These are phyloP conservation scores for Globodera ellingtonae DNA, from an alignment of 1,140 invertebrate genomes.

Conservation along the genomic window DNA sequence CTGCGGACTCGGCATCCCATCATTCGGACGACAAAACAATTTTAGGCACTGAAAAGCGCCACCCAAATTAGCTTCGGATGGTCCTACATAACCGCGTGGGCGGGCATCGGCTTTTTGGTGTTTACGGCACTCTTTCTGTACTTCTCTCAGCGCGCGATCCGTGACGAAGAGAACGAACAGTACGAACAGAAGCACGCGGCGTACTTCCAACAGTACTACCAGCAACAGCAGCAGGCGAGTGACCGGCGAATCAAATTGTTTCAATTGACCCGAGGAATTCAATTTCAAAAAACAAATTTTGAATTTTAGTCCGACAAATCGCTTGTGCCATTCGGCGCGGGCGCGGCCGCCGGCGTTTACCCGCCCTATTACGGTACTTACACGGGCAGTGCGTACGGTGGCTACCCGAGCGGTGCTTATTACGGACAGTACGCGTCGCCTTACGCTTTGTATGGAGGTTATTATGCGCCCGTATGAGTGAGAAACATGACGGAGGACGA, in stretches of 20 bases:
- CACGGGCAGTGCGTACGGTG: conserved; percentile 21
- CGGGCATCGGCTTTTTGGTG: conserved; percentile 41
- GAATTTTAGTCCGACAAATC: conserved; percentile 39
- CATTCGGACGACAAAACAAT: background rate
- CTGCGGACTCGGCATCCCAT: background rate
- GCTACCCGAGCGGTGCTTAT: conserved; percentile 31
- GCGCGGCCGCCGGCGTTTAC: background rate
- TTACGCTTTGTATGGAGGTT: conserved; percentile 27
- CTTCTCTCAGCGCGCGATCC: conserved; percentile 37
- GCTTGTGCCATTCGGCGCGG: conserved; percentile 32
- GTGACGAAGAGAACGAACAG: conserved; percentile 39
- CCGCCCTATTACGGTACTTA: conserved; percentile 36
- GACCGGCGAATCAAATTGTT: background rate
- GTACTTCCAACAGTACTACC: conserved; percentile 42
- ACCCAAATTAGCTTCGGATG: conserved; percentile 46
- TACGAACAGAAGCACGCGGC: conserved; percentile 49
- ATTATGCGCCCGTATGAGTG: conserved; percentile 25
- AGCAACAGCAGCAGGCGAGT: background rate
- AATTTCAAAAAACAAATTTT: background rate
- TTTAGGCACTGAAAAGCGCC: conserved; percentile 40
- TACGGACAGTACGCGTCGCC: conserved; percentile 39
- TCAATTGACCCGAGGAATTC: no score
- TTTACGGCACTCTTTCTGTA: conserved; percentile 47
- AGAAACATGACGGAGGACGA: background rate
- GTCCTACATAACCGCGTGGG: conserved; percentile 47